Conservation (phyloP, 2,797 vertebrate genomes). For the Delichon dasypus region DNA sequence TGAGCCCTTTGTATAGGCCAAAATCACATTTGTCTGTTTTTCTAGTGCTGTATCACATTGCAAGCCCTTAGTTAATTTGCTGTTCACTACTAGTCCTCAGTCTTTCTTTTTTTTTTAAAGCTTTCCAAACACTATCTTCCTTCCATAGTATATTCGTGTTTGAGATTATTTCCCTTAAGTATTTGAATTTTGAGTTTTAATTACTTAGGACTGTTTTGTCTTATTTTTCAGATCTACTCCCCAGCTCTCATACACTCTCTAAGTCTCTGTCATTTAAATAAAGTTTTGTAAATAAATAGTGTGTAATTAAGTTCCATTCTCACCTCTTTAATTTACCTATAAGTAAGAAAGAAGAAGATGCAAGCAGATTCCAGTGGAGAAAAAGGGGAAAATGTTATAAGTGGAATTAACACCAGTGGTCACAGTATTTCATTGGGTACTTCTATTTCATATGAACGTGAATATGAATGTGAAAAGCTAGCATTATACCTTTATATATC, state of each 20-base stretch:
- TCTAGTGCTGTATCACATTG: slow-evolving; percentile 56
- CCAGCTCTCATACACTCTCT: background rate
- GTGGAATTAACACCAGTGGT: background rate
- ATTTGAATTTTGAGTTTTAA: slow-evolving; percentile 38
- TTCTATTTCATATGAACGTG: background rate
- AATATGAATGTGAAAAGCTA: background rate
- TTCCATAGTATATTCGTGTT: slow-evolving; percentile 41
- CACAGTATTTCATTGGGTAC: background rate
- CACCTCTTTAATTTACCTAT: too few species aligned
- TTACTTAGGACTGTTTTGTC: slow-evolving; percentile 58
- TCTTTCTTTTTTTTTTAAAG: background rate
- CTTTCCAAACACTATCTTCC: slow-evolving; percentile 44
- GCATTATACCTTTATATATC: background rate
- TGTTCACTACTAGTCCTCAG: slow-evolving; percentile 44
- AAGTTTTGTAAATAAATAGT: too few species aligned
- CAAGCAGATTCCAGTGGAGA: background rate
- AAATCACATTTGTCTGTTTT: slow-evolving; percentile 72
- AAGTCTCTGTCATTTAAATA: slow-evolving; percentile 36
- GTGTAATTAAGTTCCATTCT: too few species aligned
- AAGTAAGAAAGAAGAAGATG: too few species aligned
- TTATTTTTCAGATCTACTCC: slow-evolving; percentile 62
- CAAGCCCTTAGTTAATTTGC: slow-evolving; percentile 67
- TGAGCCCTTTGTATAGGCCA: background rate
- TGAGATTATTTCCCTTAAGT: slow-evolving; percentile 53
- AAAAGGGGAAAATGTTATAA: background rate